These are phyloP conservation scores for Sapayoa aenigma DNA, from an alignment of 2,113 vertebrate genomes.

Conservation along the genomic window DNA sequence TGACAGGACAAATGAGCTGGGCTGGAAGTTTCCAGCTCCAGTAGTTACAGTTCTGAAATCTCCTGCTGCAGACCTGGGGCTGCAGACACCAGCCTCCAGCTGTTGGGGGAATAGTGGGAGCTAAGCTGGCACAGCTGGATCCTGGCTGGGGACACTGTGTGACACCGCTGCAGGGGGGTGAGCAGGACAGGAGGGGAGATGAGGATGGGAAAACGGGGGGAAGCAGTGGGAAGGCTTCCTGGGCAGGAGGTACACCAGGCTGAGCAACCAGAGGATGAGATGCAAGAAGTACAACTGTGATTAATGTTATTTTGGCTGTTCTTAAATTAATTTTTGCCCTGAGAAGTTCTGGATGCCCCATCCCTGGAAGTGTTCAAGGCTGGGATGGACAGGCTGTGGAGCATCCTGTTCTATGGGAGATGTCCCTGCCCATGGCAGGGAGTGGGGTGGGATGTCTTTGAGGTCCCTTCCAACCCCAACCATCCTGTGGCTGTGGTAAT, in stretches of 20 bases:
- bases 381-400: too few relatives aligned
- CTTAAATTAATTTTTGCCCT: background rate
- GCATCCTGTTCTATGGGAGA: rapidly evolving
- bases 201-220: too few relatives aligned
- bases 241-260: background rate
- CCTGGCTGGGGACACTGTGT: rapidly evolving
- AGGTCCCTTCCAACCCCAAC: background rate
- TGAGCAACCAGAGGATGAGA: background rate
- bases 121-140: background rate
- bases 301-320: background rate
- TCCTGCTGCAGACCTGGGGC: background rate
- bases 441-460: background rate
- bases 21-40: constrained; percentile 3
- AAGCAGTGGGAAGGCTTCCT: rapidly evolving
- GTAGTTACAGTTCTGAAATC: background rate
- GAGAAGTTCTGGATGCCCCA: background rate
- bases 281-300: too few relatives aligned
- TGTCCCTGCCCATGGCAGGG: background rate
- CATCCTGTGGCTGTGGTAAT: background rate
- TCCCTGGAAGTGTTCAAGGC: background rate
- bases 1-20: background rate
- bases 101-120: rapidly evolving
- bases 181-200: too few relatives aligned
- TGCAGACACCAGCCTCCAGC: background rate
- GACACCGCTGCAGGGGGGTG: background rate